Base-by-base conservation (phyloP, 1,140 invertebrate genomes). In the Leptinotarsa lineolata region DNA sequence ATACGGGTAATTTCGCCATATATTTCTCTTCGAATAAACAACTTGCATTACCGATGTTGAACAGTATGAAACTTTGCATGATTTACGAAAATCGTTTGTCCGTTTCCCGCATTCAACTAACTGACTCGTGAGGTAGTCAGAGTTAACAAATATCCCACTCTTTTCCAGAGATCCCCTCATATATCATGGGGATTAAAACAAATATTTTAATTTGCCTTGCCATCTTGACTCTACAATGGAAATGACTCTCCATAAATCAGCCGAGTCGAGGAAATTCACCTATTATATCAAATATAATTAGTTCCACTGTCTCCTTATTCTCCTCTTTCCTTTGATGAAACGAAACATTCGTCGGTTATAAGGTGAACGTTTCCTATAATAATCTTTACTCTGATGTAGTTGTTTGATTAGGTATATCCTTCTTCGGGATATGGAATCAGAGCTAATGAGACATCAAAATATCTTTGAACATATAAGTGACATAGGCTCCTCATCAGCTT, bases 101-200 rank as follows among this genome's bases (percentile, higher is more conserved):
- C 30, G 8, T 39, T 39, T 39, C 30, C 30, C 8, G 11, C 30
- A 39, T 11, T 39, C 11, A 39, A 11, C 8, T 39, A 39, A 39
- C 30, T 4, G 48, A 54, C 48, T 54, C 48, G 13, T n/a, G 45
- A 46, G 15, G 15, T 46, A 46, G 8, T 16, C 45, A 46, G 16
- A 5, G 15, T 44, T 66, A 66, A 39, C 64, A 30, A 66, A 18
- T 16, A 66, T 66, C n/a, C 30, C 64, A 66, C 22, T 39, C 39
- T 18, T 64, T 64, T 6, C 18, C n/a, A 20, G 6, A 16, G 24
- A 64, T 11, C 24, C 39, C 39, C 39, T 20, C 5, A 46, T 66
- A 39, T 18, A 66, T 66, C 64, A 66, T n/a, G 39, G 18, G 64
- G 64, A 66, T 66, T 66, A 66, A 66, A 66, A 66, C 64, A 66